Evolutionary conservation across 2,797 vertebrate species (phyloP).

Genomic region (Megalops cyprinoides): DNA sequence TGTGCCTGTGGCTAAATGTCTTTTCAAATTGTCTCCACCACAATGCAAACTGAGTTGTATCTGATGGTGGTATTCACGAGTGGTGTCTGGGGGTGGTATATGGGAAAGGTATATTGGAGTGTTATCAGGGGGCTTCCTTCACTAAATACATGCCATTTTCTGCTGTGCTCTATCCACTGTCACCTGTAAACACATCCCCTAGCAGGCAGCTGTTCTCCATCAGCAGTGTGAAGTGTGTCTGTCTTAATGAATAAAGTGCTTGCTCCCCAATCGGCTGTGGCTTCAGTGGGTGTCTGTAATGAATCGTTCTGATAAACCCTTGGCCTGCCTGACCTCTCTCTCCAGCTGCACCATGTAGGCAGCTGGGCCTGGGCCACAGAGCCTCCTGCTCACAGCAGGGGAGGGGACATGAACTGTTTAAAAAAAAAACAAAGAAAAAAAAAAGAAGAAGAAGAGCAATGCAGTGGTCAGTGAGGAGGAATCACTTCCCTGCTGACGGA

Average conservation of each 20-base stretch:
- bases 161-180: too few species aligned
- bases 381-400: constrained; percentile 40
- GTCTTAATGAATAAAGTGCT: constrained; percentile 23
- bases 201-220: constrained; percentile 18
- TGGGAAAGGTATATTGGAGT: too few species aligned
- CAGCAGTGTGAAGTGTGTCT: constrained; percentile 13
- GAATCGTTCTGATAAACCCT: constrained; percentile 19
- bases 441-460: neutral
- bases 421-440: neutral
- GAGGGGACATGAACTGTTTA: neutral
- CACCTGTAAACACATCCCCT: too few species aligned
- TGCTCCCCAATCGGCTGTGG: neutral
- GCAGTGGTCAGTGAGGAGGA: neutral
- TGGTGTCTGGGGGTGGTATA: too few species aligned
- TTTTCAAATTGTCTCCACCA: too few species aligned
- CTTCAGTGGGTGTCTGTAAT: constrained; percentile 12
- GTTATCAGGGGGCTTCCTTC: too few species aligned
- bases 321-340: constrained; percentile 6
- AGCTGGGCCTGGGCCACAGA: too few species aligned
- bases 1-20: neutral
- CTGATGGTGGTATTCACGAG: too few species aligned
- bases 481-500: neutral
- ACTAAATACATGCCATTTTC: too few species aligned
- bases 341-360: constrained; percentile 17
- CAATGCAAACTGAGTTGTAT: too few species aligned